phyloP scores from a whole-genome alignment of 1,140 invertebrate genomes.

The Calephelis virginiensis region DNA sequence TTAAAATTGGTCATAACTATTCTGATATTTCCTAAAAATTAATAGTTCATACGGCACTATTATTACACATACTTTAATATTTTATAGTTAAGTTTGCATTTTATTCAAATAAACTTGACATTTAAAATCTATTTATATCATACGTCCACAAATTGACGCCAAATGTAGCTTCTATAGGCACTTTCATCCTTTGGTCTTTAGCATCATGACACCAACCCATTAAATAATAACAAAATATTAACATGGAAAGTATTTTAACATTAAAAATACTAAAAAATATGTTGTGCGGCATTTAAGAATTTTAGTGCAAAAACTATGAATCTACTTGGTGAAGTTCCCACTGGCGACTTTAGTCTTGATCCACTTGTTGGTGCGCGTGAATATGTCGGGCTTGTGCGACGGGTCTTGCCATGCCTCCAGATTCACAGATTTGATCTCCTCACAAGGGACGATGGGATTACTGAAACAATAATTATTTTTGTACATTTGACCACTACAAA shows the following conservation, averaged over 20 bases:
- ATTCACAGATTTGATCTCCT: constrained; percentile 65
- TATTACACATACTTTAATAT: too few relatives aligned
- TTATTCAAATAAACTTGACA: too few relatives aligned
- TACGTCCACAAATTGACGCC: neutral
- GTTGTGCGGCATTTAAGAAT: constrained; percentile 18
- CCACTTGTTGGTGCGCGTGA: constrained; percentile 71
- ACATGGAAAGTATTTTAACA: constrained; percentile 1
- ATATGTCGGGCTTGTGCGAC: constrained; percentile 58
- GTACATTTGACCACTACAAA: too few relatives aligned
- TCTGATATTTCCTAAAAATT: too few relatives aligned
- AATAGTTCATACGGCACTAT: too few relatives aligned
- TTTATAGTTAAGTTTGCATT: too few relatives aligned
- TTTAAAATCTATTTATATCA: neutral
- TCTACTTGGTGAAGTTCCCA: constrained; percentile 59
- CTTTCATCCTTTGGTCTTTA: neutral
- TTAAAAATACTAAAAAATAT: constrained; percentile 19
- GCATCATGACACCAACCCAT: constrained; percentile 7
- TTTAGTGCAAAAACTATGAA: constrained; percentile 26
- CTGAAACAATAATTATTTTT: constrained; percentile 40
- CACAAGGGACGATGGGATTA: constrained; percentile 61
- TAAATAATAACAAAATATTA: constrained; percentile 9
- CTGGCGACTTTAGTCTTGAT: constrained; percentile 62
- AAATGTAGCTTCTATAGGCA: neutral
- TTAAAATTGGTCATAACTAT: too few relatives aligned
- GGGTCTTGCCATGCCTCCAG: constrained; percentile 71